Conservation (phyloP, 2,113 vertebrate genomes). For the Telmatochromis sp. region DNA sequence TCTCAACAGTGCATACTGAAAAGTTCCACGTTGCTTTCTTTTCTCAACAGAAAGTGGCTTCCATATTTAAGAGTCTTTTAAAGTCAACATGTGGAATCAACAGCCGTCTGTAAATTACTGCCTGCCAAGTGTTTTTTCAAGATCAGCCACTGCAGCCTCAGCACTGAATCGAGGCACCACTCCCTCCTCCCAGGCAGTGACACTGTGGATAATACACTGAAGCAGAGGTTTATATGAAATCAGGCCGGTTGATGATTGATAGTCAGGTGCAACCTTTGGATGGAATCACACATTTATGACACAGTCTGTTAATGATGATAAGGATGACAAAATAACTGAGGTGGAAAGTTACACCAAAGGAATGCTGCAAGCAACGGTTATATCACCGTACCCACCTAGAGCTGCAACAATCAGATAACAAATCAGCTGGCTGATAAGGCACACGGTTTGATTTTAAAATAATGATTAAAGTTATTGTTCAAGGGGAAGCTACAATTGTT, state of each 20-base stretch:
- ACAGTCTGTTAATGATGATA: background rate
- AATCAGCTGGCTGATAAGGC: background rate
- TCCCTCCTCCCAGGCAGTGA: background rate
- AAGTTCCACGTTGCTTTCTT: background rate
- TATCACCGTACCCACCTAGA: background rate
- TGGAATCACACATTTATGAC: background rate
- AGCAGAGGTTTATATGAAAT: background rate
- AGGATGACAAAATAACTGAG: background rate
- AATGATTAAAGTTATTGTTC: background rate
- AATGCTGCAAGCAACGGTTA: background rate
- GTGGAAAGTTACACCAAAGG: background rate
- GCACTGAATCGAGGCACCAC: background rate
- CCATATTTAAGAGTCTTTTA: background rate
- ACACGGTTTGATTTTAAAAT: background rate
- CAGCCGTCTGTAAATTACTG: constrained; percentile 13
- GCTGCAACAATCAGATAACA: background rate
- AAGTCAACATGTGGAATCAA: background rate
- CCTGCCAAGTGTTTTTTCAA: background rate
- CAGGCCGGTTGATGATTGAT: constrained; percentile 29
- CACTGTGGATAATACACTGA: background rate
- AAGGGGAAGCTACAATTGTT: background rate
- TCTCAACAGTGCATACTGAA: background rate
- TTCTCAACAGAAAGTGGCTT: background rate
- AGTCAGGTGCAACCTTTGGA: background rate
- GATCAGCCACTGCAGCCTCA: background rate